A percentile compares a stretch with the other conserved stretches of the same genome.
Conservation (phyloP, 2,888 invertebrate genomes). For the Drosophila tripunctata region DNA sequence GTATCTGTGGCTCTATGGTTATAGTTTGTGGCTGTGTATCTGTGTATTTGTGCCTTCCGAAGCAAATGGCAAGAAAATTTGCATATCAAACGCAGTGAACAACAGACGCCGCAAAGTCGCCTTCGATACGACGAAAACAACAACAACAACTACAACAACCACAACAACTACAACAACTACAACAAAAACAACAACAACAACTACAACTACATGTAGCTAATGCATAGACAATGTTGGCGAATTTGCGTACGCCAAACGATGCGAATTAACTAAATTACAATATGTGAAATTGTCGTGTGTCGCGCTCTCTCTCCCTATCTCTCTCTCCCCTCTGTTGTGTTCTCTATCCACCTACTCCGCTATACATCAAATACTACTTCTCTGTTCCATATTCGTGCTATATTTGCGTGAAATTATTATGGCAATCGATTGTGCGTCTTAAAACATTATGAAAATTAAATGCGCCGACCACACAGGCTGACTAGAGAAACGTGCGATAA, state of each 20-base stretch:
- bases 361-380: not conserved
- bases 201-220: conserved; percentile 57
- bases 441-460: conserved; percentile 61
- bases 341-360: not conserved
- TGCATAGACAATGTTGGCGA: conserved; percentile 73
- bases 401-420: conserved; percentile 75
- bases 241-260: conserved; percentile 72
- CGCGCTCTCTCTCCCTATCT: not conserved
- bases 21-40: conserved; percentile 7
- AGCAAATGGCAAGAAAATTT: conserved; percentile 63
- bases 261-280: conserved; percentile 77
- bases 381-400: conserved; percentile 38
- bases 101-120: conserved; percentile 77
- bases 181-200: conserved; percentile 27
- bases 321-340: not conserved
- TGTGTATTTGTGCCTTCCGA: conserved; percentile 38
- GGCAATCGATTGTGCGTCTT: conserved; percentile 72
- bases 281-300: conserved; percentile 66
- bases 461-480: conserved; percentile 47
- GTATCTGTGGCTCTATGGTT: conserved; percentile 17
- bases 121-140: conserved; percentile 54
- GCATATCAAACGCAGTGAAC: conserved; percentile 76
- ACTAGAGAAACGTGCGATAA: conserved; percentile 55
- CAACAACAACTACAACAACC: conserved; percentile 18
- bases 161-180: conserved; percentile 15